Evolutionary conservation across 92 coral and sea anemone genomes (phyloP).

Genomic region (Palythoa caribaeorum): DNA sequence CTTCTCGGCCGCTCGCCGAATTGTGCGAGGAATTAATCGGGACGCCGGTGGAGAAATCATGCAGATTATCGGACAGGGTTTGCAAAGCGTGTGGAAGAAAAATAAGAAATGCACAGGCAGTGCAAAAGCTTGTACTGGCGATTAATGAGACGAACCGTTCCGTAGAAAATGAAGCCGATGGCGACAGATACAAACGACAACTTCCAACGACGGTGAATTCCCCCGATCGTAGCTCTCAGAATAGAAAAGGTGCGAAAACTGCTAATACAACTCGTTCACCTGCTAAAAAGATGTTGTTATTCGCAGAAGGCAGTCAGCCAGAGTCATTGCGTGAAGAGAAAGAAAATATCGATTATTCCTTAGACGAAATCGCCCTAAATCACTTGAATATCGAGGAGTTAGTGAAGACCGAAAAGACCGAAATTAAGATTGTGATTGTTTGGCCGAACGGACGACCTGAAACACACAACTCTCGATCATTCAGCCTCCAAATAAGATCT

Average conservation of each 20-base stretch:
- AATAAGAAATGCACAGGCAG: no score
- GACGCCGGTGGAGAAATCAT: conserved; percentile 38
- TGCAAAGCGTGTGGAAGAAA: no score
- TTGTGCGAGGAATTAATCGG: conserved; percentile 35
- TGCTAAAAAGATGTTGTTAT: no score
- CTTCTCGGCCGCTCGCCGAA: no score
- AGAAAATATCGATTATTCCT: neutral
- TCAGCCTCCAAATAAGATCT: conserved; percentile 58
- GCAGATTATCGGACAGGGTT: neutral
- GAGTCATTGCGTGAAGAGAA: neutral
- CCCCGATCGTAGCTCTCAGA: conserved; percentile 28
- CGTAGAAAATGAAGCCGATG: neutral
- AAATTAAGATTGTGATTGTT: conserved; percentile 58
- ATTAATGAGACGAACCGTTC: neutral
- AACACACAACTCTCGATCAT: conserved; percentile 37
- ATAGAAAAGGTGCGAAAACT: conserved; percentile 4
- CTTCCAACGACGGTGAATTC: conserved; percentile 24
- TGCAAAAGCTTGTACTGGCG: no score
- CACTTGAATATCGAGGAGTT: conserved; percentile 25
- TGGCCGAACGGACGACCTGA: conserved; percentile 52
- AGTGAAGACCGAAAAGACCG: neutral
- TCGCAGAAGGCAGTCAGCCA: no score
- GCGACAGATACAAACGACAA: conserved; percentile 19
- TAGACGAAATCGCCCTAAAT: conserved; percentile 4
- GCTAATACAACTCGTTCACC: no score